Percentiles rank a stretch among this genome's conserved stretches.
These are phyloP conservation scores for Sepiola atlantica DNA, from an alignment of 2,888 invertebrate species.

Conservation along the genomic window DNA sequence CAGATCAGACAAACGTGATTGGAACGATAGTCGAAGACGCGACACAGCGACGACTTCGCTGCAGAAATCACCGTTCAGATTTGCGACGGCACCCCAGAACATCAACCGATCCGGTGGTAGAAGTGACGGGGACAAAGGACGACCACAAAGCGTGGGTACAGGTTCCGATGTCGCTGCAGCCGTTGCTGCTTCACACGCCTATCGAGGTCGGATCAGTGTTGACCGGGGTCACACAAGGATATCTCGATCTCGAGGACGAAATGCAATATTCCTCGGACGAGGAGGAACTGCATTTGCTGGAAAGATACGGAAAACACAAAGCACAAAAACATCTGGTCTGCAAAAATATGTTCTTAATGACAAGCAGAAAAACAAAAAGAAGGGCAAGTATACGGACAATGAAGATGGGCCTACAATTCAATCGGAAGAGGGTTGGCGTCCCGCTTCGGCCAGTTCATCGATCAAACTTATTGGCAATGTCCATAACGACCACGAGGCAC, in stretches of 20 bases:
- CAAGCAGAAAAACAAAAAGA: not conserved
- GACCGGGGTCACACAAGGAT: not conserved
- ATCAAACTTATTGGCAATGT: not conserved
- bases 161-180: not conserved
- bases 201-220: not conserved
- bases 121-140: not conserved
- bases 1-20: not conserved
- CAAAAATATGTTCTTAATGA: not conserved
- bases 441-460: not conserved
- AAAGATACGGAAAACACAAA: not conserved
- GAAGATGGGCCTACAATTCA: not conserved
- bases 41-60: not conserved
- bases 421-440: not conserved
- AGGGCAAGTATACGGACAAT: not conserved
- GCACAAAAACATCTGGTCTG: not conserved
- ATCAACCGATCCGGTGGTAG: not conserved
- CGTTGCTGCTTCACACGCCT: not conserved
- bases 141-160: not conserved
- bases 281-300: not conserved
- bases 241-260: conserved; percentile 32
- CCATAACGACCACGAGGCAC: not conserved
- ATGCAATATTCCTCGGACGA: conserved; percentile 16
- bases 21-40: not conserved
- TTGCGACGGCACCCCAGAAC: not conserved
- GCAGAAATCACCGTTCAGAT: conserved; percentile 15